Conservation (phyloP, 2,113 vertebrate species). For the Hemibagrus wyckioides region DNA sequence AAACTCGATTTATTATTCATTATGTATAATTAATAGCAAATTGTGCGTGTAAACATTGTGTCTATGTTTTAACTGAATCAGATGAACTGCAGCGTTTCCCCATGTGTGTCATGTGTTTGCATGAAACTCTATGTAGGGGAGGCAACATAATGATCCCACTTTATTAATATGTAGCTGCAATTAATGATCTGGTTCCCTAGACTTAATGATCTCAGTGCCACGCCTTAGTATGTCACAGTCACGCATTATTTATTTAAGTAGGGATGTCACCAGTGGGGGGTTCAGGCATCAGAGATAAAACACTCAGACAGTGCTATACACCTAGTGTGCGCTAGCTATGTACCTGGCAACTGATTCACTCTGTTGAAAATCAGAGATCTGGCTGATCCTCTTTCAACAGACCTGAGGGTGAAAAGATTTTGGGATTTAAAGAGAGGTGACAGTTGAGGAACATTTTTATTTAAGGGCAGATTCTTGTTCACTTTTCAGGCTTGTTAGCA, state of each 20-base stretch:
- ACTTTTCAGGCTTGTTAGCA: conserved; percentile 3
- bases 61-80: neutral
- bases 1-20: neutral
- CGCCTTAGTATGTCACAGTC: neutral
- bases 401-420: conserved; percentile 15
- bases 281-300: neutral
- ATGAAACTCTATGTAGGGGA: neutral
- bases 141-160: neutral
- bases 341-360: neutral
- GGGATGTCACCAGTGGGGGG: neutral
- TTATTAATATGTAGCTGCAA: neutral
- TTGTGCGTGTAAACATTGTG: neutral
- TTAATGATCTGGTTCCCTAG: neutral
- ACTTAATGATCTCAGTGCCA: neutral
- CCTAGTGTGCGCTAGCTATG: neutral
- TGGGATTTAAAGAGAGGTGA: neutral
- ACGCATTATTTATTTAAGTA: neutral
- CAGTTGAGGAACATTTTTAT: neutral
- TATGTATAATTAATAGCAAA: neutral
- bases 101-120: neutral
- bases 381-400: neutral
- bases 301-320: neutral
- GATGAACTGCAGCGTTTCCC: neutral
- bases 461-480: neutral
- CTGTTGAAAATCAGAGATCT: neutral